phyloP scores from a whole-genome alignment of 2,888 invertebrate species.

The Patella caerulea region DNA sequence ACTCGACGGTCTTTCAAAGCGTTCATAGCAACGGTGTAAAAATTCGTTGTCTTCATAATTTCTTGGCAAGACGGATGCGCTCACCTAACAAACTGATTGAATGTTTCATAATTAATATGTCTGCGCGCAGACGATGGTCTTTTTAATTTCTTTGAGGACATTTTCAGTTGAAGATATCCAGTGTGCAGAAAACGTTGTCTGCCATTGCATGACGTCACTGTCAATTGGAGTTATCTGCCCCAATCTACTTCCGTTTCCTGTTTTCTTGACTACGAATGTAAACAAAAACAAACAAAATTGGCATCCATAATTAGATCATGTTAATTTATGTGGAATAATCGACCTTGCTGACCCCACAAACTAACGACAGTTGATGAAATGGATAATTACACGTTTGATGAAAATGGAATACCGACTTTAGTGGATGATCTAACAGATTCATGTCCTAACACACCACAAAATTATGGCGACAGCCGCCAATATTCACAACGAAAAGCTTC shows the following conservation, averaged over 20 bases:
- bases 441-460: background rate
- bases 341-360: background rate
- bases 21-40: slow-evolving; percentile 37
- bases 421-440: slow-evolving; percentile 23
- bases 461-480: background rate
- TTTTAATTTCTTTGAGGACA: slow-evolving; percentile 46
- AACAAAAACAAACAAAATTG: slow-evolving; percentile 1
- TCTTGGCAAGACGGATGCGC: background rate
- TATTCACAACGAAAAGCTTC: background rate
- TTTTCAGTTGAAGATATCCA: slow-evolving; percentile 17
- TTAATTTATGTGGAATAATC: background rate
- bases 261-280: background rate
- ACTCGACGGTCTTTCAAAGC: slow-evolving; percentile 1
- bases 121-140: slow-evolving; percentile 65
- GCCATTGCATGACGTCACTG: no score
- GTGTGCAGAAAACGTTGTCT: no score
- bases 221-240: no score
- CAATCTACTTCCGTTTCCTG: background rate
- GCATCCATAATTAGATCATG: no score
- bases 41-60: no score
- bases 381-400: slow-evolving; percentile 51
- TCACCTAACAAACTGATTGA: slow-evolving; percentile 63
- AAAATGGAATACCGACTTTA: slow-evolving; percentile 50
- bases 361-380: background rate
- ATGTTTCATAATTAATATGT: slow-evolving; percentile 61